These are phyloP conservation scores for Hypomecis punctinalis DNA, from an alignment of 2,888 invertebrate species.

Conservation along the genomic window DNA sequence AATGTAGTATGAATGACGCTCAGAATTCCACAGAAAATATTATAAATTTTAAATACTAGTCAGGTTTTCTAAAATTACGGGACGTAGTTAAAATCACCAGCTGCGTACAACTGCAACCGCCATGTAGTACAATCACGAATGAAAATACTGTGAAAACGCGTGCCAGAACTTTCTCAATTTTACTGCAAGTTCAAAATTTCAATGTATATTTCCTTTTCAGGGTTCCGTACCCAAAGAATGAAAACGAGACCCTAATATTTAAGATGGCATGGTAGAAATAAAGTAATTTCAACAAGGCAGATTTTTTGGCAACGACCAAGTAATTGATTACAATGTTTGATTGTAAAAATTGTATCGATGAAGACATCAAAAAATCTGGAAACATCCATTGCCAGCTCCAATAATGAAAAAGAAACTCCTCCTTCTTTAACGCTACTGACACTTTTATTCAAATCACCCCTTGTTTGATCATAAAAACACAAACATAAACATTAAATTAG, in stretches of 20 bases:
- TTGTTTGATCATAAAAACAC: constrained; percentile 39
- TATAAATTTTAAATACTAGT: not conserved
- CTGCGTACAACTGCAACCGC: constrained; percentile 34
- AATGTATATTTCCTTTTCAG: too few species aligned
- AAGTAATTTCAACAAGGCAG: too few species aligned
- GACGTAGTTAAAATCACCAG: constrained; percentile 39
- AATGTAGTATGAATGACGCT: not conserved
- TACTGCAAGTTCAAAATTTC: constrained; percentile 13
- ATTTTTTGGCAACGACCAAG: too few species aligned
- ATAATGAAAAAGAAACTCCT: constrained; percentile 62
- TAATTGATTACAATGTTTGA: too few species aligned
- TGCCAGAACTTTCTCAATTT: not conserved
- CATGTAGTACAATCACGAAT: constrained; percentile 44
- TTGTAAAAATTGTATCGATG: too few species aligned
- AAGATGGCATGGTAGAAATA: too few species aligned
- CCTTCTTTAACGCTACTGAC: constrained; percentile 56
- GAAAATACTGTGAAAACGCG: constrained; percentile 17
- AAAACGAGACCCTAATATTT: too few species aligned
- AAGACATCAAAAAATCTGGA: constrained; percentile 42
- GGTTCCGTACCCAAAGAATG: too few species aligned
- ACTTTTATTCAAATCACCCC: constrained; percentile 57
- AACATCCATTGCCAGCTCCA: constrained; percentile 48
- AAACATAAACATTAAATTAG: constrained; percentile 39
- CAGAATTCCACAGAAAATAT: not conserved
- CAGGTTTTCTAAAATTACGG: constrained; percentile 29